Evolutionary conservation across 2,888 invertebrate species (phyloP), one percentile per base, ranked within the genome.

Genomic region (Ophioninae sp.): DNA sequence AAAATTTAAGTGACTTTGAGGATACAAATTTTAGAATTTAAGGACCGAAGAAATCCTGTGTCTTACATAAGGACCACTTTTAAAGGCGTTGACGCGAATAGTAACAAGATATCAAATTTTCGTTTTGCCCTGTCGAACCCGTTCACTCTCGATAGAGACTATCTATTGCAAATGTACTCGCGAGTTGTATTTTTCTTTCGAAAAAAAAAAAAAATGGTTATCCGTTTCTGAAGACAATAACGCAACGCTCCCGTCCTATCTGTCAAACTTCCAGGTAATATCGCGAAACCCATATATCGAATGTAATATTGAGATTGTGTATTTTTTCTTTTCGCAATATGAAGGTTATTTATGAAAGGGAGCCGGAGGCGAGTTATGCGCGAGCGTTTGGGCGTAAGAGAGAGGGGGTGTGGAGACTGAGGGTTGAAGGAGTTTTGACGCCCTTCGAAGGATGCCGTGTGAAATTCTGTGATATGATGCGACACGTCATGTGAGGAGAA

Each of bases 161-260:
- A 10, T 67, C 21, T 23, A 20, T n/a, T 20, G 20, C 44, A 30
- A 41, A 50, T 1, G 41, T 37, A 17, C 23, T 20, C 20, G 30
- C n/a, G 62, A 17, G 37, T 73, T 77, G 57, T 41, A 79, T 83
- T 83, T 83, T 69, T 68, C 50, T 87, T 89, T 88, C 88, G 88
- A 91, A 8, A 7, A 50, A 92, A 92, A 7, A 50, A 92, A 92
- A 87, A 89, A 91, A 92, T 91, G 91, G 91, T 92, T 91, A 92
- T 91, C 89, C 88, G 90, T 91, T 92, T 91, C 88, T 91, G 91
- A 92, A 91, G 92, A 92, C 92, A 92, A 92, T 92, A 92, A 91
- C 88, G 89, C 87, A 30, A 30, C 85, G 87, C 86, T 8, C 8
- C 39, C 90, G 89, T 89, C 30, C 92, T 92, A 92, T 92, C 91